A percentile compares a stretch with the other conserved stretches of the same genome.
phyloP scores from a whole-genome alignment of 2,888 invertebrate genomes.

The Drosophila anomalata region DNA sequence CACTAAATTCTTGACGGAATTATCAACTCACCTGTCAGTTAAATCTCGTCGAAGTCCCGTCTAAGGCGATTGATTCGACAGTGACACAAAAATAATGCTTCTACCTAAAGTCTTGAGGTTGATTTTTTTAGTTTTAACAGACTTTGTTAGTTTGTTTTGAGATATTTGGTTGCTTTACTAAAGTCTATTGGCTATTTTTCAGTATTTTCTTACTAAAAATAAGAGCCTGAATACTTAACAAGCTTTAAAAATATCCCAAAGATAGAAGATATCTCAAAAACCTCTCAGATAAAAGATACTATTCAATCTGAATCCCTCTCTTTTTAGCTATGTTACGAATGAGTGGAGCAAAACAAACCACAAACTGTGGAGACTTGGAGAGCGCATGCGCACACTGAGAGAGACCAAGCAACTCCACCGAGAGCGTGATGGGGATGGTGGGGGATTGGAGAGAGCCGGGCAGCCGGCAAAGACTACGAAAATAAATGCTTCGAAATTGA shows the following conservation, averaged over 20 bases:
- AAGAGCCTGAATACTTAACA: background rate
- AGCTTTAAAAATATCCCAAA: background rate
- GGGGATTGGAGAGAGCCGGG: constrained; percentile 15
- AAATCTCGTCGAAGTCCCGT: background rate
- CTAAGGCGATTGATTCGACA: background rate
- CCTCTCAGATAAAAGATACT: background rate
- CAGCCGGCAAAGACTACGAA: constrained; percentile 60
- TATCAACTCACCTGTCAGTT: background rate
- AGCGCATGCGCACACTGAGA: constrained; percentile 58
- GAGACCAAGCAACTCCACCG: constrained; percentile 12
- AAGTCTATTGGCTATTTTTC: background rate
- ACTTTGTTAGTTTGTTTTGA: background rate
- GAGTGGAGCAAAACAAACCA: constrained; percentile 67
- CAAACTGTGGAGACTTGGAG: constrained; percentile 64
- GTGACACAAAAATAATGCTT: background rate
- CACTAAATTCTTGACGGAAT: background rate
- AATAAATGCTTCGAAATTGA: constrained; percentile 54
- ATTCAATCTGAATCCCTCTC: background rate
- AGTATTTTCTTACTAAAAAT: background rate
- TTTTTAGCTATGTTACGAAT: constrained; percentile 63
- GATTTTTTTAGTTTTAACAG: background rate
- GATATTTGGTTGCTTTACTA: background rate
- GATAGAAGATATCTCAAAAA: background rate
- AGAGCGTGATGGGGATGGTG: background rate
- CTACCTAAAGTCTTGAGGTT: background rate